These are phyloP conservation scores for Anas platyrhynchos DNA, from an alignment of 2,113 vertebrate genomes.

Conservation along the genomic window DNA sequence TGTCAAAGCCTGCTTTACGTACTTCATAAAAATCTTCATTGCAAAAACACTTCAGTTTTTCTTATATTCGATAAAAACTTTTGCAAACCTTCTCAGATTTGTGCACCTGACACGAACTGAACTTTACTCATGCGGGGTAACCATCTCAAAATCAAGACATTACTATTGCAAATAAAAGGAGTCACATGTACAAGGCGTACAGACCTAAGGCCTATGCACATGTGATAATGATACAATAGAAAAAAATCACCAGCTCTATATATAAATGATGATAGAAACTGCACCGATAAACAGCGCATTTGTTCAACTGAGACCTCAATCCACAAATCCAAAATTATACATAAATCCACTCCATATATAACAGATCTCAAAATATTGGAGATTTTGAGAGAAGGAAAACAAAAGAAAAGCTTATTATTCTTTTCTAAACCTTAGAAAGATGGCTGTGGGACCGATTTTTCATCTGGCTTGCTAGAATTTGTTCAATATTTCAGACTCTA, in stretches of 20 bases:
- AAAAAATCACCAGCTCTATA: background rate
- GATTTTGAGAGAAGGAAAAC: background rate
- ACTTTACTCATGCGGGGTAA: background rate
- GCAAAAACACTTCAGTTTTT: background rate
- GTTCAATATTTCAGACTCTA: background rate
- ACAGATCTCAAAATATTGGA: background rate
- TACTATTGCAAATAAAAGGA: background rate
- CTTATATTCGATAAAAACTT: background rate
- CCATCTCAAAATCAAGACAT: background rate
- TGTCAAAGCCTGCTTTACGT: background rate
- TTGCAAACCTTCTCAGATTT: background rate
- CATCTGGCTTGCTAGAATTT: background rate
- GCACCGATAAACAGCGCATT: background rate
- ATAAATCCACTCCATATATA: background rate
- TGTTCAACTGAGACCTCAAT: too few relatives aligned
- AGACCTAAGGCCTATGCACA: background rate
- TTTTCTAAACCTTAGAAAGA: background rate
- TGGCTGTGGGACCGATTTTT: background rate
- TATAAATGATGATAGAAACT: background rate
- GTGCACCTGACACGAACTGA: background rate
- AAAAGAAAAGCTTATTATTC: background rate
- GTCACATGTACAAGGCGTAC: accelerated
- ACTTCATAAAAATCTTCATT: background rate
- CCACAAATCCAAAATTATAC: background rate
- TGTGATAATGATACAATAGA: background rate